A percentile compares a stretch with the other conserved stretches of the same genome.
Conservation (phyloP, 1,140 invertebrate species). For the Brachionus asplanchnoidis region DNA sequence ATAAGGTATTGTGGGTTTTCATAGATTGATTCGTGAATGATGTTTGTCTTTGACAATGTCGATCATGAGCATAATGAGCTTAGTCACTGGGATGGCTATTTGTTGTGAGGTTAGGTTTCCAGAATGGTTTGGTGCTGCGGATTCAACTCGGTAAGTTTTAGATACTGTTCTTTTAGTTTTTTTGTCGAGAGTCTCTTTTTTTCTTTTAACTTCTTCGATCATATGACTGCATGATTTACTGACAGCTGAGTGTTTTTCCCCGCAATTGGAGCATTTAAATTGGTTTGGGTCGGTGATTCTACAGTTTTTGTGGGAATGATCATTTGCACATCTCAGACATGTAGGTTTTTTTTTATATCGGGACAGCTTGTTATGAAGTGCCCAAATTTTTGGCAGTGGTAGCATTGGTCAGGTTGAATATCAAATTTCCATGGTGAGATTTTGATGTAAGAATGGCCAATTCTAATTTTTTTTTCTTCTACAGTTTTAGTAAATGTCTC, state of each 20-base stretch:
- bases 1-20: neutral
- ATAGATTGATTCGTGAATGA: neutral
- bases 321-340: neutral
- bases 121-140: neutral
- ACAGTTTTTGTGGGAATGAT: neutral
- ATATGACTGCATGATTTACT: neutral
- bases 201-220: neutral
- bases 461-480: neutral
- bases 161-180: neutral
- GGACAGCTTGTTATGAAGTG: neutral
- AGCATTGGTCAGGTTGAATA: neutral
- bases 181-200: neutral
- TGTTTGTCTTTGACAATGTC: neutral
- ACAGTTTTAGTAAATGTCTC: neutral
- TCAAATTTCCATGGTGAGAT: neutral
- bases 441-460: neutral
- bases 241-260: neutral
- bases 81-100: neutral
- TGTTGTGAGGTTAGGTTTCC: neutral
- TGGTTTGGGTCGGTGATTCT: neutral
- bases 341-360: neutral
- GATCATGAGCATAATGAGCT: neutral
- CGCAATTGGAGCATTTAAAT: neutral
- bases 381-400: neutral
- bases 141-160: neutral